These are phyloP conservation scores for Triplophysa bombifrons DNA, from an alignment of 2,797 vertebrate genomes.

Conservation along the genomic window DNA sequence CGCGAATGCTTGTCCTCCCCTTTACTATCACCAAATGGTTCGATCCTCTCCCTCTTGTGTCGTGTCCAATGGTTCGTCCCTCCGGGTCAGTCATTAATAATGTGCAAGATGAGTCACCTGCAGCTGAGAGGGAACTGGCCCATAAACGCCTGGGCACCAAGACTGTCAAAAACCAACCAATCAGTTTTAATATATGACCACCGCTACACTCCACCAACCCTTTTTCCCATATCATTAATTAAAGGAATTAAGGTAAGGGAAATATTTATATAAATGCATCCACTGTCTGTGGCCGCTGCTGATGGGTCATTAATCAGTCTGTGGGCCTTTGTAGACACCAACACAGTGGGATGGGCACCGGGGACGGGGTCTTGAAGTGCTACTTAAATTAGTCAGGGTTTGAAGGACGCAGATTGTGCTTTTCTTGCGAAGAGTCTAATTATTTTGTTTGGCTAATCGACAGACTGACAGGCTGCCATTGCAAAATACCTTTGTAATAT, in stretches of 20 bases:
- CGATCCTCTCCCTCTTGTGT: conserved; percentile 26
- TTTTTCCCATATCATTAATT: conserved; percentile 57
- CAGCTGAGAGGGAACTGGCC: conserved; percentile 57
- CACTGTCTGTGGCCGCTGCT: conserved; percentile 44
- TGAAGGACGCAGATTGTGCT: conserved; percentile 36
- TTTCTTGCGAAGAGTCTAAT: conserved; percentile 14
- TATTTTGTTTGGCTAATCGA: not conserved
- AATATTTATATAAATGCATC: conserved; percentile 59
- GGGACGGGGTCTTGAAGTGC: conserved; percentile 7
- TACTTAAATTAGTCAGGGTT: conserved; percentile 23
- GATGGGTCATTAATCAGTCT: conserved; percentile 52
- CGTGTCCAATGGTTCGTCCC: conserved; percentile 48
- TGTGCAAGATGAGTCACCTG: conserved; percentile 57
- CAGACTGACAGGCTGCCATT: not conserved
- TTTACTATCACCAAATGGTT: conserved; percentile 38
- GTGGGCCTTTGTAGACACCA: conserved; percentile 38
- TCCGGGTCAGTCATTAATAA: conserved; percentile 56
- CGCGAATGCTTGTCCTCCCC: conserved; percentile 22
- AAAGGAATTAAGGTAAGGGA: conserved; percentile 57
- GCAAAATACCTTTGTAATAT: not conserved
- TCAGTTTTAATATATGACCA: conserved; percentile 47
- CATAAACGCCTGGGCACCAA: conserved; percentile 56
- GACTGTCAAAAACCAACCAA: conserved; percentile 48
- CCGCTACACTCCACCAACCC: conserved; percentile 38
- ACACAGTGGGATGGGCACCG: conserved; percentile 23